Base-by-base conservation (phyloP, 2,113 vertebrate species). In the Leptodactylus fuscus region DNA sequence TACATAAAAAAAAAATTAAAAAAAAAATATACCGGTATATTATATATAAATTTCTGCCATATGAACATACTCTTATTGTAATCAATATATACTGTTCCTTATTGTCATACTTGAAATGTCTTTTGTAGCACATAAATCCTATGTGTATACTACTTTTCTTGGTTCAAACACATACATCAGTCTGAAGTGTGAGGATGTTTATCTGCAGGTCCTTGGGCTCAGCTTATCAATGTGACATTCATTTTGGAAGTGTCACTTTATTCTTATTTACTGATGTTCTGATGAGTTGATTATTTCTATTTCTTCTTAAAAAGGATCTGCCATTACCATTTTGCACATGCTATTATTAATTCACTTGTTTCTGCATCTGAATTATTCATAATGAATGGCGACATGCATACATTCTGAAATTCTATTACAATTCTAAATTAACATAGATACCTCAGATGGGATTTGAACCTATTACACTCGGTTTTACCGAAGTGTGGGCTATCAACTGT, bases 321-420 rank as follows among this genome's bases (percentile, higher is more conserved):
- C 60, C 65, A 48, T 85, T 73, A 51, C 60, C 67, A 86, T 73
- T 81, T 73, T 81, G 32, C 71, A 29, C 44, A 85, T 80, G 36
- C 27, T 51, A 53, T 80, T 85, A 80, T 81, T 73, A 60, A 86
- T 86, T 73, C 51, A 86, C 32, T 81, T 86, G 84, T 73, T 86
- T 44, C 77, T 81, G 36, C 9, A 48, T 24, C n/a, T 86, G 38
- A 86, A 86, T 73, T 73, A 86, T 86, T 86, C 67, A 86, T 86
- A 81, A 86, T 86, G 51, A 81, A 86, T 62, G 51, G 46, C 12
- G 76, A 81, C 77, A 58, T 44, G 49, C 65, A 73, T 86, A 78
- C 76, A 58, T 73, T 73, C 55, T 51, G 49, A 86, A 86, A 81
- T 60, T 70, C 67, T 80, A 73, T 86, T 86, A 86, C 53, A 86